Base-by-base conservation (phyloP, 1,140 invertebrate genomes). In the Andricus grossulariae region DNA sequence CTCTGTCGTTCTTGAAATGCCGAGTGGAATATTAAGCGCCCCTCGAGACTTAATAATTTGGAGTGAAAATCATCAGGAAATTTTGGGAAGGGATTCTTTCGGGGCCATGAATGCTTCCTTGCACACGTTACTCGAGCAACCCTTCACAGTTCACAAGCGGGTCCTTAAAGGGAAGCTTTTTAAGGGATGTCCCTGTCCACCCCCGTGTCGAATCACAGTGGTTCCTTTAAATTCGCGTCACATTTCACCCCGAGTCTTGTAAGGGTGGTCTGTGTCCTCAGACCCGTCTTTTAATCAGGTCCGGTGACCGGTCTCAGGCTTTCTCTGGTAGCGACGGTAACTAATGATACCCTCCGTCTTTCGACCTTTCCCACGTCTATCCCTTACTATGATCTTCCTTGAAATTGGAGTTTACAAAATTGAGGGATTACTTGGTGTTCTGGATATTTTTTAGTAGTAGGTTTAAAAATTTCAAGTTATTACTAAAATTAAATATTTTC, bases 221-320 rank as follows among this genome's bases (percentile, higher is more conserved):
- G 85, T 87, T 88, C 88, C 89, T 90, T 90, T 89, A 90, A 90
- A 90, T 90, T 90, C 88, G 88, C 89, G 86, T 90, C 88, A 89
- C 88, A 90, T 90, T 90, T 90, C 89, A 89, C 79, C 80, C 81
- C 81, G 71, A 81, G 81, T 83, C 83, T 83, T 84, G 78, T 76
- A 84, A 84, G 83, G 83, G 81, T 79, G 75, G 51, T 66, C 78
- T 75, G 77, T 79, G 80, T 84, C 81, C 83, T 71, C 80, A 82
- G 83, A 80, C 76, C 78, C 85, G 88, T 90, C 89, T 89, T 88
- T 89, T 88, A 89, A 90, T 88, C 87, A 90, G 88, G 81, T 87
- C 85, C 84, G 82, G 88, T 87, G 86, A 88, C 86, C 87, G 84
- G 87, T 77, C 60, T 73, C 73, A 78, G 66, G 79, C 83, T 85